Evolutionary conservation across 2,113 vertebrate species (phyloP), one percentile per base, ranked within the genome.

Genomic region (Thamnaconus septentrionalis): DNA sequence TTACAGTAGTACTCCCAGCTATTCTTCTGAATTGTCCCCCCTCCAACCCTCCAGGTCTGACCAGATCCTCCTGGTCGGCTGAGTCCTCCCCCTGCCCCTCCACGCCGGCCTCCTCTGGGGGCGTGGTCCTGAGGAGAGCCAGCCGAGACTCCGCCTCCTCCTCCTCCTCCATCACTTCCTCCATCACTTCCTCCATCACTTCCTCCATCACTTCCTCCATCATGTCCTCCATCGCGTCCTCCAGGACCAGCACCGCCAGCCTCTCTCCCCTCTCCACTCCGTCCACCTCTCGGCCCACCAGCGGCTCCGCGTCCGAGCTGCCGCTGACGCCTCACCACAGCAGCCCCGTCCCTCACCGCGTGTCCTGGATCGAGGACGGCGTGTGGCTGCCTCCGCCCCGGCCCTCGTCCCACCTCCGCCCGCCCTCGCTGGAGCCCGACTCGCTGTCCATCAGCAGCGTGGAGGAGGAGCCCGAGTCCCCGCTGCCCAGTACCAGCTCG

Each of bases 291-390:
- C 49, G 9, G 64, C 73, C 18, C 4, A 73, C 76, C 2, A 58
- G 70, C 58, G 80, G 79, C 64, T 76, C 81, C 0, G 8, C 49
- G 0, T 81, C 73, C 41, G 87, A 79, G 44, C 86, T 31, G 18
- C 18, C 18, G 18, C 18, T 31, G 18, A 31, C 18, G 18, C 18
- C 18, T 31, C 18, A 31, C 18, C 18, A 31, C 18, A 31, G 18
- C 18, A 31, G 18, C 18, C 18, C 18, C 18, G 18, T 89, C 5
- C 92, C 89, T 6, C 92, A 95, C 78, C 78, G 92, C 3, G 94
- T 94, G 46, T 95, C 94, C 42, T 96, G 95, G 95, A 86, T 95
- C 0, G 92, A 95, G 77, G 69, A 87, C 40, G 89, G 87, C 3
- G 62, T 89, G 43, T 92, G 91, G 91, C 57, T 87, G 43, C 85